A percentile compares a stretch with the other conserved stretches of the same genome.
Conservation (phyloP, 2,113 vertebrate genomes). For the Antennarius striatus region DNA sequence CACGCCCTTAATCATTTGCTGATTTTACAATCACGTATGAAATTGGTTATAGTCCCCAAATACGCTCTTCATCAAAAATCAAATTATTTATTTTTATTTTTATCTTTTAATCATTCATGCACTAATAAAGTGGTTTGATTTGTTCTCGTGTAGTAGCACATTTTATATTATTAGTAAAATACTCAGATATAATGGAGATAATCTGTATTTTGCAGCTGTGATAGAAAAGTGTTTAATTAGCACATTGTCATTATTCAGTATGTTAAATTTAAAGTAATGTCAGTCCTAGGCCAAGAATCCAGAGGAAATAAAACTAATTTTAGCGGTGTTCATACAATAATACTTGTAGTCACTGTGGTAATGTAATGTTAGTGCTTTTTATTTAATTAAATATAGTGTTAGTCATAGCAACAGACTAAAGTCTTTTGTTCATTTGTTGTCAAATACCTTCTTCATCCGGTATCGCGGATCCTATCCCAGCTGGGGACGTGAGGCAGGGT, state of each 20-base stretch:
- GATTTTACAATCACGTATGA: conserved; percentile 22
- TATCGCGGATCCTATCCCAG: too few species aligned
- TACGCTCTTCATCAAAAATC: not conserved
- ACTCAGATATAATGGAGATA: not conserved
- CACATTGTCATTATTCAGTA: not conserved
- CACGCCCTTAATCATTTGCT: conserved; percentile 5
- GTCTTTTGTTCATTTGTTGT: too few species aligned
- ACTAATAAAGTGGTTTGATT: not conserved
- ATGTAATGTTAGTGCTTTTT: not conserved
- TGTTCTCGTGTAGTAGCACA: not conserved
- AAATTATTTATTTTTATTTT: not conserved
- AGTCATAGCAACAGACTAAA: not conserved
- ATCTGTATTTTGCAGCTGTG: not conserved
- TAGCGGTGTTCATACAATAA: not conserved
- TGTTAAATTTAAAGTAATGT: not conserved
- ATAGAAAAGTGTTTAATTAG: not conserved
- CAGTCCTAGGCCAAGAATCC: too few species aligned
- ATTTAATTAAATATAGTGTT: not conserved
- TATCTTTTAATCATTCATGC: not conserved
- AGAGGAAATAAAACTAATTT: too few species aligned
- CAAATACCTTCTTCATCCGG: too few species aligned
- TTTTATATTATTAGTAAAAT: not conserved
- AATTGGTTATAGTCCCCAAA: conserved; percentile 11
- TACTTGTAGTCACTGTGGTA: not conserved
- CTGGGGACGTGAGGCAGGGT: too few species aligned